Conservation (phyloP, 2,888 invertebrate species). For the Mimachlamys varia region DNA sequence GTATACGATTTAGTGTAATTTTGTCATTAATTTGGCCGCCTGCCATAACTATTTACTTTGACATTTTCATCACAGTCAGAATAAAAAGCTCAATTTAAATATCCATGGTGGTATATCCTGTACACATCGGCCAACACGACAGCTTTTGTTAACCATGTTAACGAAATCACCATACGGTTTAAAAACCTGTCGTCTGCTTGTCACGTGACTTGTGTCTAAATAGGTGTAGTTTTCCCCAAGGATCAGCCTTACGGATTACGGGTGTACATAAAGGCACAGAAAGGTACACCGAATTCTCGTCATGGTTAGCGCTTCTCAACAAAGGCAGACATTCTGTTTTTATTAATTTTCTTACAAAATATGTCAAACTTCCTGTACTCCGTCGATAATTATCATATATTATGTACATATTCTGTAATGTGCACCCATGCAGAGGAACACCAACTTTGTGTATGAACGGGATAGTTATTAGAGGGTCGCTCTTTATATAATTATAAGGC, state of each 20-base stretch:
- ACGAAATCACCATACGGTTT: neutral
- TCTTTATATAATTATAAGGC: too few species aligned
- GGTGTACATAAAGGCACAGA: neutral
- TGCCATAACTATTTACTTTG: neutral
- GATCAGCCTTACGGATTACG: neutral
- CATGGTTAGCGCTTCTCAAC: neutral
- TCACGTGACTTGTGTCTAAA: neutral
- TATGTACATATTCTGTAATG: neutral
- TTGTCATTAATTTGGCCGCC: neutral
- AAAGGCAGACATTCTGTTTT: neutral
- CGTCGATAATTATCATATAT: neutral
- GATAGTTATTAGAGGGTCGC: too few species aligned
- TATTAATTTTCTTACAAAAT: slow-evolving; percentile 3
- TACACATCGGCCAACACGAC: slow-evolving; percentile 5
- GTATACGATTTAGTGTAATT: neutral
- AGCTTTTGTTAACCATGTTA: slow-evolving; percentile 5
- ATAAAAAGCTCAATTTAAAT: slow-evolving; percentile 2
- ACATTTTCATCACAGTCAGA: slow-evolving; percentile 8
- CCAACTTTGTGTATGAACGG: too few species aligned
- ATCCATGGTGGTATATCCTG: neutral
- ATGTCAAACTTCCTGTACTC: neutral
- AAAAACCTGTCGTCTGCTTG: slow-evolving; percentile 24
- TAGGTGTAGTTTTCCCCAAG: slow-evolving; percentile 12
- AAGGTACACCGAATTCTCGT: neutral
- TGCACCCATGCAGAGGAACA: too few species aligned